phyloP scores from a whole-genome alignment of 2,113 vertebrate species.

The Macquaria ambigua region DNA sequence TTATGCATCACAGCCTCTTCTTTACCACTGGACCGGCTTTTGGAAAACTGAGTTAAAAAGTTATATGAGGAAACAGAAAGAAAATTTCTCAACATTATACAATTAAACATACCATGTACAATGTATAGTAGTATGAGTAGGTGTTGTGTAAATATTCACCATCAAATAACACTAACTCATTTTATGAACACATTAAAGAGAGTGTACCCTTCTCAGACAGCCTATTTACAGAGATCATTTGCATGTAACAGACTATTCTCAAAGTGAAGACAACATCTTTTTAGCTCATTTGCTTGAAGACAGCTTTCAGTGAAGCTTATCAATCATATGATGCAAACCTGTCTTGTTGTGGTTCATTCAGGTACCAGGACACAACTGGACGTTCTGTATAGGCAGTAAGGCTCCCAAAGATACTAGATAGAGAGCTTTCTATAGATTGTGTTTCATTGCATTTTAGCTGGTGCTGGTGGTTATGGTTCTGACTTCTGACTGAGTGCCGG shows the following conservation, averaged over 20 bases:
- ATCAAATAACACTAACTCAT: background rate
- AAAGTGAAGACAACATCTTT: background rate
- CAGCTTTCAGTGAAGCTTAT: background rate
- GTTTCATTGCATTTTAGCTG: background rate
- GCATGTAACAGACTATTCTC: background rate
- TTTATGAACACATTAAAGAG: background rate
- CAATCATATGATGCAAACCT: background rate
- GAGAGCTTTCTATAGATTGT: background rate
- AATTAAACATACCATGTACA: background rate
- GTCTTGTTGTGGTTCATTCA: slow-evolving; percentile 1
- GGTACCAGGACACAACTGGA: background rate
- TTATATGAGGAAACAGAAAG: background rate
- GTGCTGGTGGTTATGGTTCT: background rate
- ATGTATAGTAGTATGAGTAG: background rate
- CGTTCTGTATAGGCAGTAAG: background rate
- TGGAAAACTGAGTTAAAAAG: background rate
- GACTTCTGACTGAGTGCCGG: background rate
- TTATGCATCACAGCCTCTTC: background rate
- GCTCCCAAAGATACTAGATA: background rate
- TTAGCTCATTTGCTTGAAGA: background rate
- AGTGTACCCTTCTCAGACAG: background rate
- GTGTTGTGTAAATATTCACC: background rate
- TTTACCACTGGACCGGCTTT: background rate
- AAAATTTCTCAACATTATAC: background rate
- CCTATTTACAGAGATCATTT: background rate